Percentiles rank a stretch among this genome's conserved stretches.
Evolutionary conservation across 1,140 invertebrate species (phyloP).

Genomic region (Hydropsyche tenuis): DNA sequence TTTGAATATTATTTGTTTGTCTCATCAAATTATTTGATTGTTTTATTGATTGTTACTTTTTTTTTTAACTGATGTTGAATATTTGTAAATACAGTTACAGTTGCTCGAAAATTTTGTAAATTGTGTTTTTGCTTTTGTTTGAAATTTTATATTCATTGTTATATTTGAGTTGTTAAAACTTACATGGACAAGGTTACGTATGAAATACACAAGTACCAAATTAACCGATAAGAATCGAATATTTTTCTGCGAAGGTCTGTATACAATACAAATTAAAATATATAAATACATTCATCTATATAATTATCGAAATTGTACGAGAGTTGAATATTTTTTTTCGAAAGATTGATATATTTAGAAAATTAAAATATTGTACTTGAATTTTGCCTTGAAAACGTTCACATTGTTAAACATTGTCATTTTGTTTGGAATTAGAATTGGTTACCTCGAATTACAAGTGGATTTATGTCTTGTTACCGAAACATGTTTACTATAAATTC

Average conservation of each 20-base stretch:
- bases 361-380: neutral
- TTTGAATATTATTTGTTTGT: too few species aligned
- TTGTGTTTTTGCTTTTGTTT: neutral
- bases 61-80: too few species aligned
- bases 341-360: neutral
- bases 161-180: neutral
- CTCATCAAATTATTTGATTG: too few species aligned
- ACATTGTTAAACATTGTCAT: neutral
- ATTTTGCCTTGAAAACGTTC: conserved; percentile 9
- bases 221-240: neutral
- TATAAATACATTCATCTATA: too few species aligned
- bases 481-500: too few species aligned
- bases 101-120: too few species aligned
- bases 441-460: neutral
- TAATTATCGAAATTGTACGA: too few species aligned
- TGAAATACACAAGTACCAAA: conserved; percentile 14
- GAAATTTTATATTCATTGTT: neutral
- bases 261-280: neutral
- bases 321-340: too few species aligned
- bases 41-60: too few species aligned
- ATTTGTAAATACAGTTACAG: too few species aligned
- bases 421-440: neutral
- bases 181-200: neutral
- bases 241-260: neutral
- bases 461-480: too few species aligned